Percentiles rank a stretch among this genome's conserved stretches.
These are phyloP conservation scores for Drosophila kanapiae DNA, from an alignment of 1,140 invertebrate species.

Conservation along the genomic window DNA sequence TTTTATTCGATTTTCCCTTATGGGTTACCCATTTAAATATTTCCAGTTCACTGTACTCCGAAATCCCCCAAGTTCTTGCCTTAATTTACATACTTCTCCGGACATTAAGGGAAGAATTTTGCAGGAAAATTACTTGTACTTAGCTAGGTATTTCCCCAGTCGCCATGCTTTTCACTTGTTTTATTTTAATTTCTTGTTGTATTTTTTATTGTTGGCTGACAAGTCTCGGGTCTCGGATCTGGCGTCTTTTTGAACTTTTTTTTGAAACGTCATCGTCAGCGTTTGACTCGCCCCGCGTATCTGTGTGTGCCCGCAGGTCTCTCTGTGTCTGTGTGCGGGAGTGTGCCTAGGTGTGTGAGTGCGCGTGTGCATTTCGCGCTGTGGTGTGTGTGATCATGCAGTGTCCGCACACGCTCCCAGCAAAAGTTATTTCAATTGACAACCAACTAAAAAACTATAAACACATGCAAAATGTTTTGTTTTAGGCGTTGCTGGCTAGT, in stretches of 20 bases:
- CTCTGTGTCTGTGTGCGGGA: conserved; percentile 12
- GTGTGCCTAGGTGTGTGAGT: conserved; percentile 47
- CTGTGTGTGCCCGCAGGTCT: conserved; percentile 10
- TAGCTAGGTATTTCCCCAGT: conserved; percentile 29
- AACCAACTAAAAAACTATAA: conserved; percentile 66
- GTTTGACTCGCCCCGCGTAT: conserved; percentile 60
- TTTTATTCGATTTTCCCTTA: background rate
- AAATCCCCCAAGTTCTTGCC: background rate
- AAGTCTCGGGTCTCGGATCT: conserved; percentile 53
- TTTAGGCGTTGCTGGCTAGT: conserved; percentile 2
- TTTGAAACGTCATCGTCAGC: conserved; percentile 77
- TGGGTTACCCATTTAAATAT: background rate
- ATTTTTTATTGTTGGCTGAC: conserved; percentile 50
- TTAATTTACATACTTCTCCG: background rate
- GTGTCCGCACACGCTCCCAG: conserved; percentile 29
- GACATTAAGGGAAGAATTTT: background rate
- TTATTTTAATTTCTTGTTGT: conserved; percentile 23
- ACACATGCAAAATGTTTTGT: conserved; percentile 22
- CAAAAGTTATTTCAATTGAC: conserved; percentile 71
- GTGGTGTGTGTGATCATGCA: conserved; percentile 42
- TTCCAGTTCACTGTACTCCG: background rate
- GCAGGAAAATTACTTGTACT: background rate
- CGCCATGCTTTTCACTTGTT: conserved; percentile 8
- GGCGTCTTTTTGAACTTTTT: conserved; percentile 57
- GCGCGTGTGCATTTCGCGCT: conserved; percentile 52